These are phyloP conservation scores for Lutraria rhynchaena DNA, from an alignment of 1,140 invertebrate genomes.

Conservation along the genomic window DNA sequence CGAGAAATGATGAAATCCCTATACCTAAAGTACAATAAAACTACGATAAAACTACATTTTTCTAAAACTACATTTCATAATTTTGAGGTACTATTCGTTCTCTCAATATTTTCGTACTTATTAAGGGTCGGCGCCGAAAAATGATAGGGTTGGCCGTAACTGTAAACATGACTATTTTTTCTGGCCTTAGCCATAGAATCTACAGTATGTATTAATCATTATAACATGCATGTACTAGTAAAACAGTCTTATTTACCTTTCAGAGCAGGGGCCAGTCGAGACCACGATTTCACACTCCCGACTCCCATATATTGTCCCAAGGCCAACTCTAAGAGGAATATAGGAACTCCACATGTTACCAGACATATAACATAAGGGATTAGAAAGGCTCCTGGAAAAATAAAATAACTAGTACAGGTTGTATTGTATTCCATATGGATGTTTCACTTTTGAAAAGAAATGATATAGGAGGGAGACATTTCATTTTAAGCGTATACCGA, in stretches of 20 bases:
- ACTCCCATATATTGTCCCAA: constrained; percentile 90
- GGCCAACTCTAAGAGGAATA: constrained; percentile 89
- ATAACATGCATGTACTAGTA: neutral
- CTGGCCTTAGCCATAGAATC: neutral
- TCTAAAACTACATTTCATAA: too few species aligned
- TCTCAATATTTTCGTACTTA: too few species aligned
- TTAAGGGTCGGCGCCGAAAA: too few species aligned
- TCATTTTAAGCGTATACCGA: too few species aligned
- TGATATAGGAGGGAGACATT: too few species aligned
- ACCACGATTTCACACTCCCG: constrained; percentile 88
- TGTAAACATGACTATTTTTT: neutral
- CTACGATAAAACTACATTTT: too few species aligned
- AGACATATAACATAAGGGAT: constrained; percentile 86
- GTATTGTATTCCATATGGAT: too few species aligned
- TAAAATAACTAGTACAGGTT: too few species aligned
- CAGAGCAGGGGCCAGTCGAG: constrained; percentile 75
- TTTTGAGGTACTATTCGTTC: too few species aligned
- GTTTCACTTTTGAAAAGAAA: too few species aligned
- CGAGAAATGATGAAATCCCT: constrained; percentile 95
- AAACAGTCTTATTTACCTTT: neutral
- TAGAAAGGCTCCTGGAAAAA: constrained; percentile 86
- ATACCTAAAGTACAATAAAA: constrained; percentile 87
- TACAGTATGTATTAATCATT: neutral
- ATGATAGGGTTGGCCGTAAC: neutral
- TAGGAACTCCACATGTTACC: constrained; percentile 86